Base-by-base conservation (phyloP, 2,888 invertebrate species). In the Pseudoips prasinana region DNA sequence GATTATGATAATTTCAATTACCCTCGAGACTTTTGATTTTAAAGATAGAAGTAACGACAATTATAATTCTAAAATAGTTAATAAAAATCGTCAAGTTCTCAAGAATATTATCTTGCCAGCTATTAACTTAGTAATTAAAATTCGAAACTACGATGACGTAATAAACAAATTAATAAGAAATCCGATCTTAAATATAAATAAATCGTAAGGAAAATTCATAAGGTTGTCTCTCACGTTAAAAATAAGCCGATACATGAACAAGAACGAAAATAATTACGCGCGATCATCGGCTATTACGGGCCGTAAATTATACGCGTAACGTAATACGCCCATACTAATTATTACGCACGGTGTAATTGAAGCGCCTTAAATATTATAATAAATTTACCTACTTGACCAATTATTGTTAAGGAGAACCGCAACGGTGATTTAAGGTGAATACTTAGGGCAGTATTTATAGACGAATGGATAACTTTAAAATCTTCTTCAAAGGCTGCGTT, bases 301-400 rank as follows among this genome's bases (percentile, higher is more conserved):
- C 51, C 65, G 69, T 77, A 74, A 75, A 75, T 76, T 74, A 73
- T 62, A 45, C 59, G 49, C 55, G 62, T 73, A 74, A 73, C 69
- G 63, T 67, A 72, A 75, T 66, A 64, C 52, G 59, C 53, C 62
- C 59, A 45, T 54, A 60, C 57, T 73, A 73, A 74, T 73, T 72
- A 61, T 62, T 61, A 61, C 52, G 43, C 54, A 37, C 48, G 47
- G 45, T 59, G 59, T 64, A 64, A 69, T 64, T 61, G 64, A 55
- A 52, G 50, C 46, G 55, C 40, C 46, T 64, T 66, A 69, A 68
- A 62, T 60, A 68, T 69, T 30, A 57, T 57, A 47, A 56, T 57
- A 57, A 57, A 57, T 57, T 56, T 43, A 56, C 57, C 58, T 67
- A 71, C 61, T 69, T 64, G 61, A 25, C 52, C 59, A 55, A 62